These are phyloP conservation scores for Cyanocitta stelleri DNA, from an alignment of 2,113 vertebrate species.

Conservation along the genomic window DNA sequence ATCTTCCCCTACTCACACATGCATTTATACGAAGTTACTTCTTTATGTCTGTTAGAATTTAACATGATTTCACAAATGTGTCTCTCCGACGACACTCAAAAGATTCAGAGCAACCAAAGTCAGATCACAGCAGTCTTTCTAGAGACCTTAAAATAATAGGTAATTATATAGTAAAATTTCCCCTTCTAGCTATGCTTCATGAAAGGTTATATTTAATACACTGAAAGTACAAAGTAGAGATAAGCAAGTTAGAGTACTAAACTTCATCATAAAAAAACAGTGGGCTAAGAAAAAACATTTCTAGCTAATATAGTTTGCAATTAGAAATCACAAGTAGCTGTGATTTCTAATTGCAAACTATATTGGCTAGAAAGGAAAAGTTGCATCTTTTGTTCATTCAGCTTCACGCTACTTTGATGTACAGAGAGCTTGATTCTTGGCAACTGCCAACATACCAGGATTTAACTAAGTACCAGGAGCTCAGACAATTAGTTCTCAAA, in stretches of 20 bases:
- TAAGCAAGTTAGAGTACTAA: neutral
- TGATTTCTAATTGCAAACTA: too few relatives aligned
- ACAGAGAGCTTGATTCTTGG: neutral
- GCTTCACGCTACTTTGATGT: neutral
- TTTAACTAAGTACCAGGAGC: neutral
- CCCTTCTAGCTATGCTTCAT: neutral
- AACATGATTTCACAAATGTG: neutral
- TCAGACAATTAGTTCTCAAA: constrained; percentile 3
- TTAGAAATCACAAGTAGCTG: neutral
- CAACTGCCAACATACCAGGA: neutral
- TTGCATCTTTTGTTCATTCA: neutral
- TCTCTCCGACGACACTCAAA: neutral
- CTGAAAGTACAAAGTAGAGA: neutral
- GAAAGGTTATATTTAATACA: neutral
- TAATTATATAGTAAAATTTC: neutral
- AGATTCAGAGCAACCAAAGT: neutral
- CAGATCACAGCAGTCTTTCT: neutral
- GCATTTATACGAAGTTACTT: neutral
- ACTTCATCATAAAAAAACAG: neutral
- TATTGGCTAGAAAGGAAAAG: neutral
- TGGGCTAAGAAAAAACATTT: neutral
- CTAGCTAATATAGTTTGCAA: neutral
- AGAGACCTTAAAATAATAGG: neutral
- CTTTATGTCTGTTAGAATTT: neutral
- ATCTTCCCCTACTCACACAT: neutral